These are phyloP conservation scores for Limonius californicus DNA, from an alignment of 1,140 invertebrate genomes.

Conservation along the genomic window DNA sequence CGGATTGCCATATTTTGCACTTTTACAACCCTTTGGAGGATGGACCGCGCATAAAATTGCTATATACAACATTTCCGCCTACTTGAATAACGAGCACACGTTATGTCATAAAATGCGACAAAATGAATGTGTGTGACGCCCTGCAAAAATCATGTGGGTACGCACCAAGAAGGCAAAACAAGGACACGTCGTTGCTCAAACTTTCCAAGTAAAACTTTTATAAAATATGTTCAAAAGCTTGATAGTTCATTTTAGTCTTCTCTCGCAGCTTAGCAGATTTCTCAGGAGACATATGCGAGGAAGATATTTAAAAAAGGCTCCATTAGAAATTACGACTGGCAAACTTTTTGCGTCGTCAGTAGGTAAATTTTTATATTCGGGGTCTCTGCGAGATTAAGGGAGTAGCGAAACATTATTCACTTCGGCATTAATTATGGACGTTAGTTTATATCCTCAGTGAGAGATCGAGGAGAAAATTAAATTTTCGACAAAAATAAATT, in stretches of 20 bases:
- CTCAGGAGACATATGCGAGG: not conserved
- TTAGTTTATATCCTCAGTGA: not conserved
- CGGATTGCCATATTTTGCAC: conserved; percentile 1
- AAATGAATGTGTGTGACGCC: conserved; percentile 10
- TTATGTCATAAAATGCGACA: conserved; percentile 11
- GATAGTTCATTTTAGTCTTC: not conserved
- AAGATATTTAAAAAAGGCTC: not conserved
- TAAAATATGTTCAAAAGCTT: not conserved
- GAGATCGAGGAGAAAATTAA: conserved; percentile 10
- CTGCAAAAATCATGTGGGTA: not conserved
- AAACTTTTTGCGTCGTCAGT: conserved; percentile 1
- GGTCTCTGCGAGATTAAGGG: not conserved
- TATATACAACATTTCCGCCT: conserved; percentile 4
- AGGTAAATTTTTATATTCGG: conserved; percentile 6
- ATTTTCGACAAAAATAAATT: conserved; percentile 14
- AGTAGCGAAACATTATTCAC: not conserved
- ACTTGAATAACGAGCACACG: conserved; percentile 10
- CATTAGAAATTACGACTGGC: conserved; percentile 6
- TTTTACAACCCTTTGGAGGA: conserved; percentile 10
- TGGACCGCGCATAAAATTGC: conserved; percentile 5
- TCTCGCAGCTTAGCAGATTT: conserved; percentile 1
- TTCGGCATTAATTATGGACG: conserved; percentile 4
- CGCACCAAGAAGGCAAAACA: not conserved
- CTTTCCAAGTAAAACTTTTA: not conserved
- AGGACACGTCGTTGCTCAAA: not conserved